These are phyloP conservation scores for Macrocentrus cingulum DNA, from an alignment of 1,140 invertebrate genomes.

Conservation along the genomic window DNA sequence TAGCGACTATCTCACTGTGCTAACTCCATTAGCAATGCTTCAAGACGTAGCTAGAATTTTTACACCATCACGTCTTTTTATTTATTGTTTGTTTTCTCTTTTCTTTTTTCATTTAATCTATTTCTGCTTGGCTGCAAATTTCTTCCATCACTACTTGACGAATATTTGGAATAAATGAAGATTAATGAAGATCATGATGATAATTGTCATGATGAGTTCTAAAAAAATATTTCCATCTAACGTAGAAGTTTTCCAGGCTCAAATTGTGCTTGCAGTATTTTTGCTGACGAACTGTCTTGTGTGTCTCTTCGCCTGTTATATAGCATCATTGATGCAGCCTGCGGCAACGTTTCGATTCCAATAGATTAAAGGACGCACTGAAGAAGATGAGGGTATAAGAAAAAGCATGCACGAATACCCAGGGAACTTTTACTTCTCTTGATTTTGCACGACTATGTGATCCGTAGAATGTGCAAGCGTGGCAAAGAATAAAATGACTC, in stretches of 20 bases:
- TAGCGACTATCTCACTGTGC: constrained; percentile 17
- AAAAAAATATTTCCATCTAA: too few relatives aligned
- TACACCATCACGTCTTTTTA: too few relatives aligned
- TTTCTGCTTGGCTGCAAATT: background rate
- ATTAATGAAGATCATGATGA: too few relatives aligned
- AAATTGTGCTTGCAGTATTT: constrained; percentile 22
- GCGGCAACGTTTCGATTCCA: constrained; percentile 18
- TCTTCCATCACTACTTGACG: too few relatives aligned
- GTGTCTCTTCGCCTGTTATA: constrained; percentile 17
- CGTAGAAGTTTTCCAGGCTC: too few relatives aligned
- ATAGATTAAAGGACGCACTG: constrained; percentile 11
- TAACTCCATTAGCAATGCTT: constrained; percentile 37
- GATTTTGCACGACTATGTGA: constrained; percentile 12
- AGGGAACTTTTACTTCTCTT: constrained; percentile 15
- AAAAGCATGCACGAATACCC: constrained; percentile 7
- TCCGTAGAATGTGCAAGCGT: constrained; percentile 9
- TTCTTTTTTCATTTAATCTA: too few relatives aligned
- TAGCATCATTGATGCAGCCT: background rate
- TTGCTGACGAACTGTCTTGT: constrained; percentile 45
- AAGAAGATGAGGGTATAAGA: background rate
- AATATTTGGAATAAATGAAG: too few relatives aligned
- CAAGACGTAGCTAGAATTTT: constrained; percentile 34
- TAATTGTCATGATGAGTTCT: too few relatives aligned
- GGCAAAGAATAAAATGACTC: constrained; percentile 1
- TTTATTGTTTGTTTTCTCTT: too few relatives aligned